Conservation (phyloP, 2,797 vertebrate genomes). For the Nasua narica region DNA sequence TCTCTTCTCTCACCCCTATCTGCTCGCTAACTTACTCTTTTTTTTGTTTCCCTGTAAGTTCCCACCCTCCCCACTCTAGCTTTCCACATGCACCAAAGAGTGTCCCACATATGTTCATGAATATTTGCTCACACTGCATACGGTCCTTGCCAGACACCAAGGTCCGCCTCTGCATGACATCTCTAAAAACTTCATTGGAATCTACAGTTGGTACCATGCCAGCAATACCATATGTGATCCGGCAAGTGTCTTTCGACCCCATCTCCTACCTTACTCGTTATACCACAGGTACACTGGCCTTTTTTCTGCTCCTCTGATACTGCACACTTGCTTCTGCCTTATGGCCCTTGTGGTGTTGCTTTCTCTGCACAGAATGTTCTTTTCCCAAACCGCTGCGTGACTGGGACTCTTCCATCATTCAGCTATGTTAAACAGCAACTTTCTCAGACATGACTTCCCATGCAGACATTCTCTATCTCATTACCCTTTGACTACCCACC, state of each 20-base stretch:
- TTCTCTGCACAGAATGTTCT: background rate
- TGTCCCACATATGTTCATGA: background rate
- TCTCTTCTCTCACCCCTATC: background rate
- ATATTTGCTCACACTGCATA: background rate
- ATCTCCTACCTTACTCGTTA: background rate
- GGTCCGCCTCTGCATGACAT: background rate
- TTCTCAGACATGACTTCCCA: background rate
- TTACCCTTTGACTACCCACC: background rate
- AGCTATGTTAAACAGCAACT: background rate
- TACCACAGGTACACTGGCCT: background rate
- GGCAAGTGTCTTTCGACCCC: background rate
- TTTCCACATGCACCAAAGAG: background rate
- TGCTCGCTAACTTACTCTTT: background rate
- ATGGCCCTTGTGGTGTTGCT: background rate
- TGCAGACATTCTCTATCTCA: background rate
- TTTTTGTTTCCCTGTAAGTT: background rate
- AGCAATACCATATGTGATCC: background rate
- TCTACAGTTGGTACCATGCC: background rate
- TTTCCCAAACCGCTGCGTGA: background rate
- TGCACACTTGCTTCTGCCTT: background rate
- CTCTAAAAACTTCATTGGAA: background rate
- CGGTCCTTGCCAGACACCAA: background rate
- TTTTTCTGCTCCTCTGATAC: background rate
- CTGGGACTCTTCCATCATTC: background rate
- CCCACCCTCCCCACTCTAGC: background rate